These are phyloP conservation scores for Silurus meridionalis DNA, from an alignment of 2,113 vertebrate species.

Conservation along the genomic window DNA sequence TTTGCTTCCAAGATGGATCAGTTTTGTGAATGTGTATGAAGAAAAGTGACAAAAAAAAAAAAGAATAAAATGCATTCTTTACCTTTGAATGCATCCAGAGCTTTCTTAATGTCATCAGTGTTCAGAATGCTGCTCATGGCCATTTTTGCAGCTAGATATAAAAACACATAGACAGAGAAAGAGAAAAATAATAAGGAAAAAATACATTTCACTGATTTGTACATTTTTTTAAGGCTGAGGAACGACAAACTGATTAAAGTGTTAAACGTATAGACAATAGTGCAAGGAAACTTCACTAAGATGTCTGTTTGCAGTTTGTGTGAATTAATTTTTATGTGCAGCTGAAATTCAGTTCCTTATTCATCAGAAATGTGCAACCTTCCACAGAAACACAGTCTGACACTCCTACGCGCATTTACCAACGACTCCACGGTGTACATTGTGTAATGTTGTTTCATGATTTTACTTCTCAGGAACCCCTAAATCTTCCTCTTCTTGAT, in stretches of 20 bases:
- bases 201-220: background rate
- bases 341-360: background rate
- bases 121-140: constrained; percentile 79
- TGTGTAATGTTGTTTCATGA: background rate
- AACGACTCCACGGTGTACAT: background rate
- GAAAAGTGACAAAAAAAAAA: background rate
- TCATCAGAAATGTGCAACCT: background rate
- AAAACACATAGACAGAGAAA: constrained; percentile 4
- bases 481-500: background rate
- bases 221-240: background rate
- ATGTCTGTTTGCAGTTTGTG: background rate
- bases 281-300: background rate
- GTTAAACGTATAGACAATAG: background rate
- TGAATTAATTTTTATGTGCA: background rate
- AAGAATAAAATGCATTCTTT: background rate
- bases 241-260: background rate
- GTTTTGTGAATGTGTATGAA: background rate
- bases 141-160: constrained; percentile 64
- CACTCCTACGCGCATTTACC: constrained; percentile 7
- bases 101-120: constrained; percentile 79
- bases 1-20: background rate
- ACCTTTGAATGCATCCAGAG: constrained; percentile 79
- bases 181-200: constrained; percentile 8
- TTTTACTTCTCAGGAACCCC: background rate
- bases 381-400: background rate